Percentiles rank a stretch among this genome's conserved stretches.
These are phyloP conservation scores for Hirtodrosophila confusa DNA, from an alignment of 2,888 invertebrate genomes.

Conservation along the genomic window DNA sequence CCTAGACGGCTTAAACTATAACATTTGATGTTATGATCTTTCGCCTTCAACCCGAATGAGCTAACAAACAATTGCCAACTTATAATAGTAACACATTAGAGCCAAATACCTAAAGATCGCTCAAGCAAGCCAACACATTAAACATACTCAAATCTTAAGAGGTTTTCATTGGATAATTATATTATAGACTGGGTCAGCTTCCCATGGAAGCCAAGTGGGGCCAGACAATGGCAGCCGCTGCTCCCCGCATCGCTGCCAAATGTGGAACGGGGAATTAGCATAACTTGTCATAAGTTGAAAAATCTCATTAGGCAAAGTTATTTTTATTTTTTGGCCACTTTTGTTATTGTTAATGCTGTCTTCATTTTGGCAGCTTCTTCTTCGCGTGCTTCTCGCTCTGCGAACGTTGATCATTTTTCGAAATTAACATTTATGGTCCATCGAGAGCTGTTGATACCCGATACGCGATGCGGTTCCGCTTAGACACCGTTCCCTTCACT, in stretches of 20 bases:
- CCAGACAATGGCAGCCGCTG: constrained; percentile 43
- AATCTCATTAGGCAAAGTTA: constrained; percentile 73
- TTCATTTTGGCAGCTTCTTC: constrained; percentile 34
- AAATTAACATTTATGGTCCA: constrained; percentile 69
- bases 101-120: constrained; percentile 16
- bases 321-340: constrained; percentile 15
- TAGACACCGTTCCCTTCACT: constrained; percentile 72
- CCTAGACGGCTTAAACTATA: too few relatives aligned
- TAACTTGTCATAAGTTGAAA: constrained; percentile 80
- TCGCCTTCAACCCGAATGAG: too few relatives aligned
- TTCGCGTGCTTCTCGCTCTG: constrained; percentile 22
- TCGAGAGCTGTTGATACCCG: constrained; percentile 32
- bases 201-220: constrained; percentile 9
- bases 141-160: constrained; percentile 34
- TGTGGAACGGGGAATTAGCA: constrained; percentile 68
- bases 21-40: too few relatives aligned
- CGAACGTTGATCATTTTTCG: constrained; percentile 55
- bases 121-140: constrained; percentile 8
- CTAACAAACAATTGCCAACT: too few relatives aligned
- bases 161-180: constrained; percentile 52
- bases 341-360: constrained; percentile 11
- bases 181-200: constrained; percentile 53
- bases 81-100: not conserved
- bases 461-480: constrained; percentile 45
- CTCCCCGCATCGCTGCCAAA: constrained; percentile 55